Evolutionary conservation across 2,888 invertebrate species (phyloP).

Genomic region (Trachelus stipa): DNA sequence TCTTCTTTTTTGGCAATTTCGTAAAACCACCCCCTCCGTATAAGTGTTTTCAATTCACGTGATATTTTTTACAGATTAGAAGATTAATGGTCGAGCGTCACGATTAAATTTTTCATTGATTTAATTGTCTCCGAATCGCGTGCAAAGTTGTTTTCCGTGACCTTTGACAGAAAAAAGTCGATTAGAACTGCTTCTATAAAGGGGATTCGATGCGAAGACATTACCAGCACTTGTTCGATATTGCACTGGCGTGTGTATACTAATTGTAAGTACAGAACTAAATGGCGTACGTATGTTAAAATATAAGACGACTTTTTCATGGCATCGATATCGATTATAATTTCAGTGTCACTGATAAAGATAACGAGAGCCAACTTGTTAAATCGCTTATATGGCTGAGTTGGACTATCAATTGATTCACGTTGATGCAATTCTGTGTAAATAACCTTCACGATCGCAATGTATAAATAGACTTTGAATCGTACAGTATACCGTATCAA

Average conservation of each 20-base stretch:
- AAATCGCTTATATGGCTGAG: not conserved
- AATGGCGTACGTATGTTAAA: not conserved
- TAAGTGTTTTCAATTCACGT: not conserved
- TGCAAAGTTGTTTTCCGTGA: not conserved
- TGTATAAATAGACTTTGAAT: not conserved
- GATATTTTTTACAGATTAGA: not conserved
- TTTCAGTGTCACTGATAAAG: not conserved
- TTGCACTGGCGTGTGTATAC: not conserved
- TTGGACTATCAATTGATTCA: not conserved
- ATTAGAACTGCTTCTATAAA: not conserved
- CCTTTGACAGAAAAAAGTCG: not conserved
- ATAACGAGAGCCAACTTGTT: not conserved
- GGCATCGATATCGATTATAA: not conserved
- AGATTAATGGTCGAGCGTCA: not conserved
- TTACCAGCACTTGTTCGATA: not conserved
- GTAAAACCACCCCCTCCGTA: not conserved
- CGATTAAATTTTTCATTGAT: too few species aligned
- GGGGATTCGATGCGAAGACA: not conserved
- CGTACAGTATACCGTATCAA: not conserved
- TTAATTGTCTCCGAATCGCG: too few species aligned
- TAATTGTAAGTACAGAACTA: not conserved
- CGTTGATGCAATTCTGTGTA: not conserved
- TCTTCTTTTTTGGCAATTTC: not conserved
- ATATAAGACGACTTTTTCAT: not conserved
- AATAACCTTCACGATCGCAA: not conserved